Base-by-base conservation (phyloP, 1,140 invertebrate genomes). In the Drosophila ercepeae region DNA sequence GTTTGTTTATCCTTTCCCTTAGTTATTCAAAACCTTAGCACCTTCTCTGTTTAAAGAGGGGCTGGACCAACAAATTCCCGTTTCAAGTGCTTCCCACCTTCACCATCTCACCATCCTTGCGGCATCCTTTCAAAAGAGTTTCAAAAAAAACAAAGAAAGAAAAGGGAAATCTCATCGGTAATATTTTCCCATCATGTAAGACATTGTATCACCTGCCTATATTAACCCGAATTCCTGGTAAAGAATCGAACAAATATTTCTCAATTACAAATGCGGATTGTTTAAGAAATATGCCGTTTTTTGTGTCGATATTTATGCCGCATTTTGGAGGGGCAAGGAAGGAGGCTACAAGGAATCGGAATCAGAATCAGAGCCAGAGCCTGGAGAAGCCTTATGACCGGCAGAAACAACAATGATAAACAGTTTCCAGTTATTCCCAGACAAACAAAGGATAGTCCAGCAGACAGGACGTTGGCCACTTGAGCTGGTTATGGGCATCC, bases 351-450 rank as follows among this genome's bases (percentile, higher is more conserved):
- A 27, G 34, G 23, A 21, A 21, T 44, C 18, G 14, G 41, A 27
- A 51, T 44, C 36, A 57, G 25, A 53, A 23, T 39, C 32, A 29
- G 41, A 27, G 45, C 39, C 36, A 57, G 25, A 53, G 36, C 34
- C 32, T 23, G 45, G 34, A 58, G 60, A 68, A 63, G 63, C 68
- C 70, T 32, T 65, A 61, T 48, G 61, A 59, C 48, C 63, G 13
- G 27, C 46, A 61, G 82, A 68, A 83, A 64, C 46, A 84, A 83
- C 79, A 83, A 83, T 83, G 79, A 83, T 83, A 83, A 83, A 84
- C 79, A 83, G 65, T 83, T 83, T 83, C 79, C 79, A 84, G 78
- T 71, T 83, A 78, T 78, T 74, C 54, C 72, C 74, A 68, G 68
- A 67, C 78, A 82, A 84, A 79, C 77, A 79, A 79, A 79, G 70